Evolutionary conservation across 2,888 invertebrate genomes (phyloP).

Genomic region (Flabesymbios commensalis): DNA sequence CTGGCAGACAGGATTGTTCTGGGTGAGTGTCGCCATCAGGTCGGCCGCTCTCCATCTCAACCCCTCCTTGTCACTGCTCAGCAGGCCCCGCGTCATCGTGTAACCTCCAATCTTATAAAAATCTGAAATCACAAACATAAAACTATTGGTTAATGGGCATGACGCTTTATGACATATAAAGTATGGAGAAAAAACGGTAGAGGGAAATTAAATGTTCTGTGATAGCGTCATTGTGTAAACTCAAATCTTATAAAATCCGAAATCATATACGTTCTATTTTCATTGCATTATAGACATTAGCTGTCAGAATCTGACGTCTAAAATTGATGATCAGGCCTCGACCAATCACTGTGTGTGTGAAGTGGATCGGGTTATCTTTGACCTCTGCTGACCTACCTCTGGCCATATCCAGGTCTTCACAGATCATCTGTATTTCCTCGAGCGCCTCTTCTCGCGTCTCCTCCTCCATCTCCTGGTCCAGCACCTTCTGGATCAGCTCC

Average conservation of each 20-base stretch:
- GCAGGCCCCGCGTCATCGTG: conserved; percentile 71
- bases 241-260: not conserved
- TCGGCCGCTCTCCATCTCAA: conserved; percentile 72
- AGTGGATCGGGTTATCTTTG: too few species aligned
- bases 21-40: conserved; percentile 77
- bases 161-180: not conserved
- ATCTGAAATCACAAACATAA: too few species aligned
- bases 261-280: too few species aligned
- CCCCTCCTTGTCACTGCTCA: conserved; percentile 68
- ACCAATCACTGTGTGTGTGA: too few species aligned
- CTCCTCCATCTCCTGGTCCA: conserved; percentile 66
- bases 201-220: not conserved
- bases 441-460: conserved; percentile 70
- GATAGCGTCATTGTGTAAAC: not conserved
- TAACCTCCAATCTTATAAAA: conserved; percentile 85
- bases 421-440: conserved; percentile 71
- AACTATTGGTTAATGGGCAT: too few species aligned
- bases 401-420: conserved; percentile 79
- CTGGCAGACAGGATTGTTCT: conserved; percentile 86
- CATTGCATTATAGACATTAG: too few species aligned
- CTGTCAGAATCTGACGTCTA: too few species aligned
- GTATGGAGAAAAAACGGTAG: not conserved
- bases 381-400: conserved; percentile 75
- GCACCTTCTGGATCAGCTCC: conserved; percentile 68
- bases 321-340: too few species aligned